Percentiles rank a stretch among this genome's conserved stretches.
Evolutionary conservation across 2,888 invertebrate genomes (phyloP).

Genomic region (Leptarthrus brevirostris): DNA sequence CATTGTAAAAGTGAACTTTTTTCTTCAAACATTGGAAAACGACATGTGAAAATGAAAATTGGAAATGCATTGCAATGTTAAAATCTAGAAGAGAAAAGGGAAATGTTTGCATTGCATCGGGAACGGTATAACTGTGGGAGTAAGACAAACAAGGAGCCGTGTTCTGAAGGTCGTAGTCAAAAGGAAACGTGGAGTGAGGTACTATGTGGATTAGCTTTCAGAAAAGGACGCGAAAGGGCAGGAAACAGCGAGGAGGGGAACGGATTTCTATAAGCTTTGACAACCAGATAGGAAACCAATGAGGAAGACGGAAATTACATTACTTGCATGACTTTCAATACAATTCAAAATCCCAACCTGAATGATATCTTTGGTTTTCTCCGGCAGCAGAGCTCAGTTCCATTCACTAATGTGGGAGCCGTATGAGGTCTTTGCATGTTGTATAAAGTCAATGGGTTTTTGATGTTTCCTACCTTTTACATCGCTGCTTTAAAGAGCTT

Average conservation of each 20-base stretch:
- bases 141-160: too few species aligned
- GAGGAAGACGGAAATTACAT: conserved; percentile 52
- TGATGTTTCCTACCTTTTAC: conserved; percentile 22
- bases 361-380: conserved; percentile 37
- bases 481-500: not conserved
- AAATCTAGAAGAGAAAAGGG: too few species aligned
- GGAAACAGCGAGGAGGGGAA: conserved; percentile 55
- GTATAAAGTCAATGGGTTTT: conserved; percentile 35
- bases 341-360: conserved; percentile 50
- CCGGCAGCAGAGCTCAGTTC: not conserved
- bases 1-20: too few species aligned
- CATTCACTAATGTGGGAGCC: not conserved
- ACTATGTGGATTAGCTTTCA: conserved; percentile 11
- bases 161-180: too few species aligned
- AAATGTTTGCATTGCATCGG: too few species aligned
- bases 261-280: conserved; percentile 51
- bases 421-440: not conserved
- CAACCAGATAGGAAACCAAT: conserved; percentile 52
- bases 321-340: conserved; percentile 52
- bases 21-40: too few species aligned
- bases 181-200: not conserved
- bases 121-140: too few species aligned
- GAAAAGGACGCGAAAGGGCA: conserved; percentile 46
- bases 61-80: too few species aligned
- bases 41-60: too few species aligned